Evolutionary conservation across 2,888 invertebrate species (phyloP), one percentile per base, ranked within the genome.

Genomic region (Crioceris asparagi): DNA sequence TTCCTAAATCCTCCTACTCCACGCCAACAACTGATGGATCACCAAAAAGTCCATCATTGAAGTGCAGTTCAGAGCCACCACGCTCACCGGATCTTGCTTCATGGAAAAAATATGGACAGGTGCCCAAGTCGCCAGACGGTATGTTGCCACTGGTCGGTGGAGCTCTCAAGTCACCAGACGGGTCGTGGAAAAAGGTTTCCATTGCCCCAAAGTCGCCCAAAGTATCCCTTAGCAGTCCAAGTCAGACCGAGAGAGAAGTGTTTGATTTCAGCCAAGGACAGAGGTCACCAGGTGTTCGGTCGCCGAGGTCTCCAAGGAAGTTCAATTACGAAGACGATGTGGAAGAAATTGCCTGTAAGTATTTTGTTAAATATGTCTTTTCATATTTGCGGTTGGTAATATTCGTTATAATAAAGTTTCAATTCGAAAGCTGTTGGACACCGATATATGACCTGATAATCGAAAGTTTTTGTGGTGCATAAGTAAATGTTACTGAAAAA

Each of bases 1-100:
- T 57, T 8, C 57, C 60, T 14, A 60, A 61, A 44, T 55, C 56
- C 16, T 58, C 60, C 0, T 61, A 56, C 42, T 60, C 60, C 2
- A 57, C 62, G 4, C 58, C 60, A 3, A 50, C 57, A 3, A 49
- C 55, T 2, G 48, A 46, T 15, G 49, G 52, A 12, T 47, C 55
- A 0, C 52, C 60, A 3, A 52, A 54, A 23, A 63, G 61, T 43
- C 61, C 62, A 7, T 52, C 55, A 2, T 35, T 52, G 15, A 27
- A 27, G 2, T 27, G 27, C 7, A 12, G 14, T 6, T 15, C 27
- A 8, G 12, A 12, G 27, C 27, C 27, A n/a, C n/a, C n/a, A n/a
- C n/a, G n/a, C n/a, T n/a, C n/a, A n/a, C n/a, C n/a, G n/a, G n/a
- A n/a, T n/a, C n/a, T n/a, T n/a, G n/a, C n/a, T n/a, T n/a, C n/a